Evolutionary conservation across 2,888 invertebrate species (phyloP), one percentile per base, ranked within the genome.

Genomic region (Lacanobia oleracea): DNA sequence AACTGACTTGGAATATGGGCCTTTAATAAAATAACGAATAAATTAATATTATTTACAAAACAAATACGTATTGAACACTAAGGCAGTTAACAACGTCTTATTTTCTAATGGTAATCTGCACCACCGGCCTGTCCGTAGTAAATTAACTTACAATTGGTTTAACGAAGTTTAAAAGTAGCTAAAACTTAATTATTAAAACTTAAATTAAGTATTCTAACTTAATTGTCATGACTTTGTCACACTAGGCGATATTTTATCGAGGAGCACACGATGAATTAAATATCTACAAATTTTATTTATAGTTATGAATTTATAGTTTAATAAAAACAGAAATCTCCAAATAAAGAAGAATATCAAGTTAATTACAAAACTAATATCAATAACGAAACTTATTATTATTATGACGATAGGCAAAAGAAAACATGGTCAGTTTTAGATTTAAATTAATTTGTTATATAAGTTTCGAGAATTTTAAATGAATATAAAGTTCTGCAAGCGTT

Each of bases 31-130:
- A 9, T 45, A 56, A 68, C 40, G 4, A 72, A 77, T 79, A 75
- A 74, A 72, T 73, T 73, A 84, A 67, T 72, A 61, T 48, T 78
- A 79, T 79, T 5, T 86, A 85, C 75, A 81, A 69, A 69, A 53
- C n/a, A 66, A 54, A 61, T 61, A 57, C 63, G 66, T 69, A 91
- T 88, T 94, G 93, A 95, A 94, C 94, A 94, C 94, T 93, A 89
- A 91, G 93, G 93, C 91, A 94, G 92, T 90, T 87, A 86, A 87
- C 88, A 87, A 79, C 90, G 81, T 87, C 91, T 93, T 93, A 93
- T 85, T 80, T 86, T 88, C 89, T 94, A 95, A 89, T 96, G 96
- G 96, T 96, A 96, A 96, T 96, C 96, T 96, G 96, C 96, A 96
- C 96, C 96, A 95, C 96, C 96, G 96, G 96, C 96, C 95, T 94